These are phyloP conservation scores for Parapsyche elsis DNA, from an alignment of 1,140 invertebrate genomes.

Conservation along the genomic window DNA sequence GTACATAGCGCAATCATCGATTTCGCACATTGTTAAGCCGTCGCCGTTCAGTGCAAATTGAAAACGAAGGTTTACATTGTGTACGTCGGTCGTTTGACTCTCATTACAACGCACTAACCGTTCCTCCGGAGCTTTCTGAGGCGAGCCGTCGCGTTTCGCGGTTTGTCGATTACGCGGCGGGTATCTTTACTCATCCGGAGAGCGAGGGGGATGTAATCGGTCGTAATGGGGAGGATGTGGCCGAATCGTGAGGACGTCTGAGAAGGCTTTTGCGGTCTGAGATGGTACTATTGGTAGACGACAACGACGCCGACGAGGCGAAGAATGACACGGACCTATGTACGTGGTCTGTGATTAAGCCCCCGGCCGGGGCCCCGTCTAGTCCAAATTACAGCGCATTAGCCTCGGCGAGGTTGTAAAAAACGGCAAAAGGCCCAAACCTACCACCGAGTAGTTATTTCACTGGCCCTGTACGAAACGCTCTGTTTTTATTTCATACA, in stretches of 20 bases:
- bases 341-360: constrained; percentile 49
- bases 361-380: constrained; percentile 46
- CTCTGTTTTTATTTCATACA: background rate
- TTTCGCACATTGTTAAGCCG: no score
- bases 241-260: background rate
- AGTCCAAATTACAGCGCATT: constrained; percentile 52
- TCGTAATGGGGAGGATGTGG: constrained; percentile 20
- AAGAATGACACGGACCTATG: constrained; percentile 51
- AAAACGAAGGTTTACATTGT: no score
- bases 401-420: constrained; percentile 36
- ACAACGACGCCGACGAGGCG: constrained; percentile 16
- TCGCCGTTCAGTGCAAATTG: no score
- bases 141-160: no score
- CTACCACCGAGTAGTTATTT: background rate
- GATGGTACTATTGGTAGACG: no score
- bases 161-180: no score
- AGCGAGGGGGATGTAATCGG: no score
- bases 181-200: no score
- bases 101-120: no score
- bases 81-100: no score
- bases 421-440: constrained; percentile 13
- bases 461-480: constrained; percentile 9
- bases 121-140: no score
- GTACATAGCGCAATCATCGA: no score
- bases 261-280: background rate